Evolutionary conservation across 1,140 invertebrate genomes (phyloP), one percentile per base, ranked within the genome.

Genomic region (Aphelenchoides avenae): DNA sequence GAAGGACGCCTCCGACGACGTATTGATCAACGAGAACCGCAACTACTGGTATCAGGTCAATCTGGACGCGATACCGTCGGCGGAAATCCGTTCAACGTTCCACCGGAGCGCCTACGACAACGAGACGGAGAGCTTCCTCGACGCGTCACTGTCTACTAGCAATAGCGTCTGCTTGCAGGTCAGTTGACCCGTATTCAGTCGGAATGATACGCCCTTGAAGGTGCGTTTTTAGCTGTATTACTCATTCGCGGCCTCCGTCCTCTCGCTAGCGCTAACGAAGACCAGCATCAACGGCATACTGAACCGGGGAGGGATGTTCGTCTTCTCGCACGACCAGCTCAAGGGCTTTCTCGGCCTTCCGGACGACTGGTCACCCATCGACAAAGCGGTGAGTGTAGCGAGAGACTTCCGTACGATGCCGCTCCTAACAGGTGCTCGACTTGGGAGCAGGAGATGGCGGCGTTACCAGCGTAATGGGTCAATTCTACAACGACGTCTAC

Each of bases 371-470:
- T 58, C 15, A 5, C 24, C 27, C 0, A 46, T 22, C 9, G 61
- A 73, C 30, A 69, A 57, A 39, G 52, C 54, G 9, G 49, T 43
- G 31, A 11, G 22, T 29, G n/a, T 15, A 36, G 13, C 33, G 9
- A 2, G 5, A 5, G 0, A 18, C 13, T 15, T 56, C n/a, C n/a
- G 13, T 2, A 5, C 26, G 22, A 18, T 76, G 81, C 52, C 57
- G 52, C 40, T 44, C 58, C 24, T 47, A 57, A 73, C 79, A 71
- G 6, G 63, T 93, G 33, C 79, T 92, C 44, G 90, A 93, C 80
- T 79, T 93, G 34, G 90, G 90, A 36, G 89, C 91, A 6, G 91
- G 91, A 1, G 90, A 94, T 80, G 91, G 91, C 4, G 84, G 85
- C 57, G 88, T 90, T 1, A 93, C 89, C 22, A 79, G 84, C 15